Conservation (phyloP, 2,113 vertebrate species). For the Dolichotis patagonum region DNA sequence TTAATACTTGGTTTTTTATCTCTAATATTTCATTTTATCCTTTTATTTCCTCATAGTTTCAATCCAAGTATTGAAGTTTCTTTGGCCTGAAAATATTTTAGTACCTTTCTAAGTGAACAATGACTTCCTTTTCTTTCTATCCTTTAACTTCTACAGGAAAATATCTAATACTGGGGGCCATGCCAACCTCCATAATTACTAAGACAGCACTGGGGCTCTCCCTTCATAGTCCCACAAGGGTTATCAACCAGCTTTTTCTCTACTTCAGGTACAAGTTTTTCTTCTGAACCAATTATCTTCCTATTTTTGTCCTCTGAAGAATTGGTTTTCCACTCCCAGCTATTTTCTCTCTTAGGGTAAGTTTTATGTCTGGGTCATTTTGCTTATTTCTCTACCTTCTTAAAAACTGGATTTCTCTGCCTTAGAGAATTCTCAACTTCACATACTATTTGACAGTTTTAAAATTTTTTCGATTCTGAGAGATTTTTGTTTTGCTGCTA, state of each 20-base stretch:
- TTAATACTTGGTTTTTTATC: background rate
- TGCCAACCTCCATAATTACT: constrained; percentile 60
- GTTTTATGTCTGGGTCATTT: constrained; percentile 73
- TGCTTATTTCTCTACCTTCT: constrained; percentile 74
- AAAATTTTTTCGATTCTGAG: constrained; percentile 66
- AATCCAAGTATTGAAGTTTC: constrained; percentile 54
- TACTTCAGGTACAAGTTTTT: constrained; percentile 65
- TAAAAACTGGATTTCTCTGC: constrained; percentile 63
- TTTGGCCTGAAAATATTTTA: constrained; percentile 65
- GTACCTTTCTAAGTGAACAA: constrained; percentile 66
- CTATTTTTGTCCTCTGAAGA: constrained; percentile 76
- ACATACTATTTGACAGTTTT: constrained; percentile 73
- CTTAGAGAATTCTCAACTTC: constrained; percentile 69
- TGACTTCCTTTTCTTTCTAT: constrained; percentile 61
- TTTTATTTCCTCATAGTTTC: constrained; percentile 58
- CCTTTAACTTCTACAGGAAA: constrained; percentile 62
- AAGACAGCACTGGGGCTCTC: constrained; percentile 49
- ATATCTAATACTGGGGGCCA: constrained; percentile 36
- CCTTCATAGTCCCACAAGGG: constrained; percentile 56
- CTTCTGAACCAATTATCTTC: constrained; percentile 78
- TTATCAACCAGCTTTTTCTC: constrained; percentile 76
- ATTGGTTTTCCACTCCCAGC: constrained; percentile 76
- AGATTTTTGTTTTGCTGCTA: constrained; percentile 69
- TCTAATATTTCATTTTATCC: constrained; percentile 13
- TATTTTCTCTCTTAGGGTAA: constrained; percentile 79